Conservation (phyloP, 2,113 vertebrate genomes). For the Nerophis ophidion region DNA sequence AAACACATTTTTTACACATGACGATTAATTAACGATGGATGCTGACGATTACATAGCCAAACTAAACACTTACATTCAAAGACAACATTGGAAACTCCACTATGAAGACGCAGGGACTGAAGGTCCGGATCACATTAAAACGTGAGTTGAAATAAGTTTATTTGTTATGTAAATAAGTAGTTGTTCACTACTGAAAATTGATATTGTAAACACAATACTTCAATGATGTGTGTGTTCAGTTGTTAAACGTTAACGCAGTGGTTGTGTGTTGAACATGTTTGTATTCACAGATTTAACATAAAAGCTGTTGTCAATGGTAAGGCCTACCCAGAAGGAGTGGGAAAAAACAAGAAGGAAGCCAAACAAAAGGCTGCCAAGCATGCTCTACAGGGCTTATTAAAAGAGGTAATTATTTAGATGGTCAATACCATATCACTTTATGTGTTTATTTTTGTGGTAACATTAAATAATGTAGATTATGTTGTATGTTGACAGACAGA, state of each 20-base stretch:
- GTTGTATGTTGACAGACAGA: constrained; percentile 27
- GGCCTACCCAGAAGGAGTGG: constrained; percentile 47
- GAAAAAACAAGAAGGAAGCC: constrained; percentile 68
- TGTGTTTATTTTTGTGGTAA: background rate
- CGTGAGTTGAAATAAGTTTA: constrained; percentile 46
- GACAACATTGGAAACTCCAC: fast-evolving
- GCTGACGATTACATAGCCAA: constrained; percentile 37
- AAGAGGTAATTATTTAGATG: background rate
- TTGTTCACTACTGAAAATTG: background rate
- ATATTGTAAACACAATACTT: background rate
- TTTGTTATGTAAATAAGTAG: background rate
- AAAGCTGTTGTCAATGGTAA: constrained; percentile 44
- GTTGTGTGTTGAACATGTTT: background rate
- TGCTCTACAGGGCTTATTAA: constrained; percentile 22
- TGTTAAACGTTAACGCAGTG: background rate
- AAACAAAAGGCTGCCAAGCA: constrained; percentile 64
- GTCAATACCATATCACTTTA: background rate
- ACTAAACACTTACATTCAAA: constrained; percentile 53
- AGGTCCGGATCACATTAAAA: constrained; percentile 61
- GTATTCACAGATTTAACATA: constrained; percentile 49
- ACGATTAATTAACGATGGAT: constrained; percentile 41
- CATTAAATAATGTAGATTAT: background rate
- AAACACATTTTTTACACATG: no score
- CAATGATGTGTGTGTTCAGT: no score
- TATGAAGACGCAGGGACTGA: constrained; percentile 43